Base-by-base conservation (phyloP, 2,113 vertebrate genomes). In the Amphilophus citrinellus region DNA sequence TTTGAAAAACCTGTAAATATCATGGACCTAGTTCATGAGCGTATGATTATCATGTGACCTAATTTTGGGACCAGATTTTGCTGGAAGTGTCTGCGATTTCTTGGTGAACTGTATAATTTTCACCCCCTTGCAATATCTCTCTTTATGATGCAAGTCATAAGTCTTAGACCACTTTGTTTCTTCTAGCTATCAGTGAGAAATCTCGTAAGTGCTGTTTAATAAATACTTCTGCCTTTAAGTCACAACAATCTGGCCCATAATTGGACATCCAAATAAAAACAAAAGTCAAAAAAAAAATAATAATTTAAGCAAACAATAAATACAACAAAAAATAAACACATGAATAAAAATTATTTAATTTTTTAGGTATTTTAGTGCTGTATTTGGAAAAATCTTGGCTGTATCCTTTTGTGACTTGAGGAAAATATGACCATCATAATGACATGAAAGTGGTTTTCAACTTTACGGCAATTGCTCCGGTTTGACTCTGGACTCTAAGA, bases 371-470 rank as follows among this genome's bases (percentile, higher is more conserved):
- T 82, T 77, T 10, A 27, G 32, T 56, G 65, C 10, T 71, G 32
- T 32, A 60, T 27, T 7, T 53, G 42, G 5, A 80, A 62, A 81
- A 60, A 66, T 60, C 17, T 14, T 66, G 53, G n/a, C 42, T 82
- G 32, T 27, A 62, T 90, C 44, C 53, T 76, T 89, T 88, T 85
- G 81, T 90, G 92, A 94, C 91, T 83, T 77, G 87, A 93, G 87
- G 93, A 80, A 92, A 95, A 95, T 94, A 94, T 95, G 94, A 95
- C 92, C 92, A 94, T 95, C 88, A 87, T 65, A 84, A 87, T 91
- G 84, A 92, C 86, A 90, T 87, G 58, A 86, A 87, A 90, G 58
- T 85, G 92, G 30, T 88, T 87, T 87, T 87, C 75, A 84, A 65
- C 77, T 91, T 79, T 66, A 66, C 35, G 77, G 62, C 76, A 71